Evolutionary conservation across 2,888 invertebrate genomes (phyloP).

Genomic region (Eilema caniola): DNA sequence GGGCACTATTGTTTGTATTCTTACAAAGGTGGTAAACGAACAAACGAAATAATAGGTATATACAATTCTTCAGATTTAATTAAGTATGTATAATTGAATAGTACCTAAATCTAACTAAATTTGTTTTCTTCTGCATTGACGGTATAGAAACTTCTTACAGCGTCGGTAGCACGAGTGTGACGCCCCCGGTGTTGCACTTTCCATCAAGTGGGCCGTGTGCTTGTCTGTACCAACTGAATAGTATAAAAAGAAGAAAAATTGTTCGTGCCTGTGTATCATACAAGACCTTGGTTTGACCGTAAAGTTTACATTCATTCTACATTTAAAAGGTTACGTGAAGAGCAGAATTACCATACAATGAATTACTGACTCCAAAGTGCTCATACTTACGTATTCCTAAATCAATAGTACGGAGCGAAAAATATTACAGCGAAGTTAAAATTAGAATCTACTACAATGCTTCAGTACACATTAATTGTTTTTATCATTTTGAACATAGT

Average conservation of each 20-base stretch:
- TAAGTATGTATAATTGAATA: not conserved
- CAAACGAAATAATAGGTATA: not conserved
- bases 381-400: not conserved
- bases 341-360: slow-evolving; percentile 48
- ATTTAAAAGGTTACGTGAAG: slow-evolving; percentile 18
- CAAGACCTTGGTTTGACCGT: not conserved
- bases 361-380: not conserved
- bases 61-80: not conserved
- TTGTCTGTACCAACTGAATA: too few relatives aligned
- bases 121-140: too few relatives aligned
- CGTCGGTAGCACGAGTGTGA: too few relatives aligned
- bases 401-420: not conserved
- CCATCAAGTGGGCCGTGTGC: too few relatives aligned
- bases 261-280: not conserved
- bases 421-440: not conserved
- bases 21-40: not conserved
- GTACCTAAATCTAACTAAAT: not conserved
- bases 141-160: too few relatives aligned
- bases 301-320: not conserved
- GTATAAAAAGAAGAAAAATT: too few relatives aligned
- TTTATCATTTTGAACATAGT: slow-evolving; percentile 86
- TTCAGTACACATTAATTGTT: slow-evolving; percentile 46
- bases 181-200: too few relatives aligned
- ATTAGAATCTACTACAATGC: slow-evolving; percentile 50
- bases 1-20: not conserved